Evolutionary conservation across 2,797 vertebrate genomes (phyloP).

Genomic region (Toxotes lorentzi): DNA sequence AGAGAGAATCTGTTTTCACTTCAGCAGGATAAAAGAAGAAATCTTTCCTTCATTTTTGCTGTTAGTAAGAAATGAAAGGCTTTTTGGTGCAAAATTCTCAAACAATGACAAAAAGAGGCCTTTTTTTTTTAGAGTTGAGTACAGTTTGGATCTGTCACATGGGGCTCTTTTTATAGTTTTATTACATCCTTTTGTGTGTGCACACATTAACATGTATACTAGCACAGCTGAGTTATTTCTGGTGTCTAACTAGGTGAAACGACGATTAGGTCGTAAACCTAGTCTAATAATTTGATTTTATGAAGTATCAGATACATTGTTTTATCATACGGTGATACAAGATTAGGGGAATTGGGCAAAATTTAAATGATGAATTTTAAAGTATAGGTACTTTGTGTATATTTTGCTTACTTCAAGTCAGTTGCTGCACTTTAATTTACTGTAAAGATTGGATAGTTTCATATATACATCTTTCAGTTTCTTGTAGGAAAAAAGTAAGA

Average conservation of each 20-base stretch:
- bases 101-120: conserved; percentile 25
- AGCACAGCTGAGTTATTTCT: background rate
- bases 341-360: background rate
- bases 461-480: background rate
- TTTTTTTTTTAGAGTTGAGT: conserved; percentile 17
- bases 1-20: conserved; percentile 49
- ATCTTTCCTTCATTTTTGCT: conserved; percentile 8
- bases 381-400: background rate
- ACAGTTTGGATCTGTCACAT: conserved; percentile 21
- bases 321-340: background rate
- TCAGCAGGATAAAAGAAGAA: conserved; percentile 56
- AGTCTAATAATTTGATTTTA: background rate
- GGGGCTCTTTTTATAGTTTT: conserved; percentile 27
- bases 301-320: background rate
- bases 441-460: background rate
- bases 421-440: background rate
- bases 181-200: background rate
- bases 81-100: conserved; percentile 38
- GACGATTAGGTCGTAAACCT: background rate
- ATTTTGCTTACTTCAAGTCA: background rate
- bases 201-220: background rate
- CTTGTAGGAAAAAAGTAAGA: background rate
- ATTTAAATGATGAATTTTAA: background rate
- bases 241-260: background rate
- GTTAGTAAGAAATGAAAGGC: conserved; percentile 37